phyloP scores from a whole-genome alignment of 2,113 vertebrate species.

The Ia io region DNA sequence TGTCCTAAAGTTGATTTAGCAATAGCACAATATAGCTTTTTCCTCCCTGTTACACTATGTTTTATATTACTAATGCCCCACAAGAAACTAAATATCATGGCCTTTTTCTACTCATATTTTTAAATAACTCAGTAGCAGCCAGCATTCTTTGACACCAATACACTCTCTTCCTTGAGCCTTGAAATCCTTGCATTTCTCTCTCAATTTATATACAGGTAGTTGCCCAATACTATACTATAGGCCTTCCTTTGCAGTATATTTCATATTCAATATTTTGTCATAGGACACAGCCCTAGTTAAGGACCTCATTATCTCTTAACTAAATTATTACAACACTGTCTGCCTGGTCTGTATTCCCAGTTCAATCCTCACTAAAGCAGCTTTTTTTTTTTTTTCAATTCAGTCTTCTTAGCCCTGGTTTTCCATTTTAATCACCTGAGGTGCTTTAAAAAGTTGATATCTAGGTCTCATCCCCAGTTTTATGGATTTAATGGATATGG shows the following conservation, averaged over 20 bases:
- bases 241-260: background rate
- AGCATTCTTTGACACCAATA: background rate
- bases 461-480: background rate
- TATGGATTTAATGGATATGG: background rate
- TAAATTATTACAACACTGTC: background rate
- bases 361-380: background rate
- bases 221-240: background rate
- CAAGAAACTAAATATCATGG: background rate
- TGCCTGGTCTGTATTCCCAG: background rate
- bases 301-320: background rate
- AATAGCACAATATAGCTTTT: background rate
- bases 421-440: conserved; percentile 25
- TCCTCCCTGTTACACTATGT: background rate
- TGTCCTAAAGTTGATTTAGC: background rate
- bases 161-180: background rate
- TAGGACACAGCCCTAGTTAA: background rate
- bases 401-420: background rate
- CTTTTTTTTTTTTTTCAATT: background rate
- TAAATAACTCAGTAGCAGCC: background rate
- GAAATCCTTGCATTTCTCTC: background rate
- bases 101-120: background rate
- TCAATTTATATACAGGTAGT: background rate
- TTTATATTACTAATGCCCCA: background rate
- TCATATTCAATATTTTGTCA: background rate
- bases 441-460: background rate